Conservation (phyloP, 2,113 vertebrate species). For the Jaculus jaculus region DNA sequence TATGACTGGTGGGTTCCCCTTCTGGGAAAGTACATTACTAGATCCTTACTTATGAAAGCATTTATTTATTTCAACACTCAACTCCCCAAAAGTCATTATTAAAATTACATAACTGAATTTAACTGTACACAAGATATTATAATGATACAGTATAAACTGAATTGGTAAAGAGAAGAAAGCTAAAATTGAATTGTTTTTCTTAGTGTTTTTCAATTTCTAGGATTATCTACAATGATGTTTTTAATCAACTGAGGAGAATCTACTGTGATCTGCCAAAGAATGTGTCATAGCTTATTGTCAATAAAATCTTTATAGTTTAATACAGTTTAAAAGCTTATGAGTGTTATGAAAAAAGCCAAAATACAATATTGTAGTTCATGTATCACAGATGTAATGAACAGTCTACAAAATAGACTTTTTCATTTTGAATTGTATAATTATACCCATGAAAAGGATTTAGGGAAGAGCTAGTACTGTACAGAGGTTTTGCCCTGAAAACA, state of each 20-base stretch:
- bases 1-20: not conserved
- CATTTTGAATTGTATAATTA: conserved; percentile 46
- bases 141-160: not conserved
- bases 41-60: not conserved
- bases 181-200: not conserved
- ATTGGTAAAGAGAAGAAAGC: not conserved
- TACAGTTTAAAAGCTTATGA: not conserved
- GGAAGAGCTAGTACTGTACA: conserved; percentile 56
- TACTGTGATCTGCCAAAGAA: not conserved
- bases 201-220: conserved; percentile 10
- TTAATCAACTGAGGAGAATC: not conserved
- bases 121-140: not conserved
- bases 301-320: not conserved
- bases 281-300: not conserved
- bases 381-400: not conserved
- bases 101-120: conserved; percentile 7
- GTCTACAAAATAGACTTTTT: not conserved
- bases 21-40: not conserved
- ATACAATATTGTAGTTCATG: not conserved
- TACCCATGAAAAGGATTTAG: conserved; percentile 74
- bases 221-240: conserved; percentile 9
- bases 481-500: conserved; percentile 56
- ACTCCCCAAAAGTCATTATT: not conserved
- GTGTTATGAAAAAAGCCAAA: not conserved
- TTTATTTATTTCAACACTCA: not conserved